These are phyloP conservation scores for Ptilodon capucinus DNA, from an alignment of 2,888 invertebrate species.

Conservation along the genomic window DNA sequence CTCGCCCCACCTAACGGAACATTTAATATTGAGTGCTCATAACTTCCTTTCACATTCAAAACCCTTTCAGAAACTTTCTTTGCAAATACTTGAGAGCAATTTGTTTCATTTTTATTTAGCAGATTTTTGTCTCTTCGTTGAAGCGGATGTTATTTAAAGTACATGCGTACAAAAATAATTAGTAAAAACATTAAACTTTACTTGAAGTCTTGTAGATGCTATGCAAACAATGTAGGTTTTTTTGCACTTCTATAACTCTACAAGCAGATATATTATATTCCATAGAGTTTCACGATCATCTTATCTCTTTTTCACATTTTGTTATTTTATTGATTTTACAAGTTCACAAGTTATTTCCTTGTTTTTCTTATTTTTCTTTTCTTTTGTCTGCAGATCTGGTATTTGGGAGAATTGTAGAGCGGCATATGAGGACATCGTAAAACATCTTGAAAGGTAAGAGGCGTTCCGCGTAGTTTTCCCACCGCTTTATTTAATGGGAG, in stretches of 20 bases:
- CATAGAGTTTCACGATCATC: slow-evolving; percentile 19
- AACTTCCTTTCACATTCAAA: slow-evolving; percentile 75
- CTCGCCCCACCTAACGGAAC: slow-evolving; percentile 74
- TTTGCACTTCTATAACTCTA: background rate
- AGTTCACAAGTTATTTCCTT: slow-evolving; percentile 44
- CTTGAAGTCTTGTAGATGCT: too few species aligned
- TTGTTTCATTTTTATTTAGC: slow-evolving; percentile 26
- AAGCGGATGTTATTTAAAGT: slow-evolving; percentile 10
- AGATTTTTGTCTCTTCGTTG: slow-evolving; percentile 48
- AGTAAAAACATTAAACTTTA: too few species aligned
- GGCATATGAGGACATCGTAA: slow-evolving; percentile 97
- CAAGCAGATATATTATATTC: background rate
- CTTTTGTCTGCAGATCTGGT: slow-evolving; percentile 87
- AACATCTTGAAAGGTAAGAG: slow-evolving; percentile 95
- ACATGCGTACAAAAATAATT: too few species aligned
- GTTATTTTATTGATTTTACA: slow-evolving; percentile 37
- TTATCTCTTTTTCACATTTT: slow-evolving; percentile 36
- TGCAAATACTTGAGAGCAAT: slow-evolving; percentile 53
- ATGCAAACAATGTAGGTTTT: too few species aligned
- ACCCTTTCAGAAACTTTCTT: slow-evolving; percentile 73
- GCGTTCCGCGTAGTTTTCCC: slow-evolving; percentile 1
- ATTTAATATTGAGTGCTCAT: slow-evolving; percentile 82
- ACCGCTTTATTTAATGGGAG: background rate
- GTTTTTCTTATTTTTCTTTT: slow-evolving; percentile 69
- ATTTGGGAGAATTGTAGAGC: slow-evolving; percentile 98